Percentiles rank a stretch among this genome's conserved stretches.
These are phyloP conservation scores for Acanthosoma haemorrhoidale DNA, from an alignment of 2,888 invertebrate genomes.

Conservation along the genomic window DNA sequence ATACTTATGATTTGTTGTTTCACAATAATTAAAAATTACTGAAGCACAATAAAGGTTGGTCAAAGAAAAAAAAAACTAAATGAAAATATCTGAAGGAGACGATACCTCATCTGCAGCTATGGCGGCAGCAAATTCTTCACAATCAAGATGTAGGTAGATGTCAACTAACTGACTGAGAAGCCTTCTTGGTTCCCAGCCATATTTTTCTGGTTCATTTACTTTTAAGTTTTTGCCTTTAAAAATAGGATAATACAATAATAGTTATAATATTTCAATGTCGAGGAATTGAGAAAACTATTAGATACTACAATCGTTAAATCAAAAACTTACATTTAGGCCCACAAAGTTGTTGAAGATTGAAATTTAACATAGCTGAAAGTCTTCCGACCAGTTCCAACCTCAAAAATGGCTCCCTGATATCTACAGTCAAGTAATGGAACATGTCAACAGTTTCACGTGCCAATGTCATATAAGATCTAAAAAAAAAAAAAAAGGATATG, in stretches of 20 bases:
- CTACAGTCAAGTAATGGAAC: slow-evolving; percentile 92
- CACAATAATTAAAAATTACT: too few species aligned
- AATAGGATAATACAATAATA: not conserved
- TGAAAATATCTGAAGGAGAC: too few species aligned
- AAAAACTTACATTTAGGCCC: slow-evolving; percentile 88
- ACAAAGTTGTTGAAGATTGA: slow-evolving; percentile 92
- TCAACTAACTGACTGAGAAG: slow-evolving; percentile 88
- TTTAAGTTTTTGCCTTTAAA: slow-evolving; percentile 49
- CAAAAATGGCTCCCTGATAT: slow-evolving; percentile 91
- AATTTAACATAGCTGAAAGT: slow-evolving; percentile 96
- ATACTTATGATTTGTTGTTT: too few species aligned
- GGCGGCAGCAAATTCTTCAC: slow-evolving; percentile 83
- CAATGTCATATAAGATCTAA: slow-evolving; percentile 77
- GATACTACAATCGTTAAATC: too few species aligned
- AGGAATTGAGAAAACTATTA: not conserved
- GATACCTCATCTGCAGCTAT: slow-evolving; percentile 94
- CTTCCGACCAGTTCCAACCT: slow-evolving; percentile 88
- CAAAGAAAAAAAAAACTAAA: too few species aligned
- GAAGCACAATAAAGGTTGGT: too few species aligned
- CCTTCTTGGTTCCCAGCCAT: slow-evolving; percentile 94
- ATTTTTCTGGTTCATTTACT: slow-evolving; percentile 87
- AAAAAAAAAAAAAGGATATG: slow-evolving; percentile 9
- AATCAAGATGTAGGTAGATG: slow-evolving; percentile 94
- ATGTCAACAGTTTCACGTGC: slow-evolving; percentile 96
- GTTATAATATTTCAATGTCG: not conserved